Evolutionary conservation across 2,113 vertebrate species (phyloP), one percentile per base, ranked within the genome.

Genomic region (Cyanoramphus novaezelandiae): DNA sequence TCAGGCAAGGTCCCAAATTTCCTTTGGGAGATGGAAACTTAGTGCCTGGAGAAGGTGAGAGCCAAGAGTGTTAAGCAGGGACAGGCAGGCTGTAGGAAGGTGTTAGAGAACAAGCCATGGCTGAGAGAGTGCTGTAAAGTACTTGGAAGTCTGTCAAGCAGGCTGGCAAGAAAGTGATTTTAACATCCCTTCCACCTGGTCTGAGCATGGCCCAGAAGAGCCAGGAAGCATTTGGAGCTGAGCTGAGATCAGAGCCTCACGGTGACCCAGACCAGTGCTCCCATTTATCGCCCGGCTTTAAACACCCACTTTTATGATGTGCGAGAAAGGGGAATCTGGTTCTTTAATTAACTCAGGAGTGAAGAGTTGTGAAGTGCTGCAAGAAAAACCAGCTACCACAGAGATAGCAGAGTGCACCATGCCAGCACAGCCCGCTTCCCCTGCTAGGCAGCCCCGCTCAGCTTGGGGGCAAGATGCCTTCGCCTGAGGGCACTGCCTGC

Each of bases 241-340:
- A 37, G 71, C 90, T 43, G 88, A 93, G 88, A 72, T 84, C 80
- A 39, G 80, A 96, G 91, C 88, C 59, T 52, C 3, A 74, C 78
- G 12, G 44, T 72, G 95, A 88, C 93, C 95, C 92, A 28, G 77
- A 17, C 86, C 89, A 89, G 89, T 29, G 62, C 92, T 96, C 23
- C 37, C 81, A 95, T 97, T 96, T 96, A 95, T 96, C 96, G 20
- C 77, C 70, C 49, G 2, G 77, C 84, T 92, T 87, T 93, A 96
- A 96, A 96, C 86, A 75, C 7, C 2, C 20, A 14, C 80, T 96
- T 97, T 96, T 96, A 96, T 77, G 95, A 96, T 92, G 96, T 96
- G 96, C 1, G 89, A 96, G 95, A 85, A 93, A 82, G 93, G 93
- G 88, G 96, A 94, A 95, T 91, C 88, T 94, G 93, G 95, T 93